phyloP scores from a whole-genome alignment of 2,888 invertebrate genomes.

The Muschampia staudingeri region DNA sequence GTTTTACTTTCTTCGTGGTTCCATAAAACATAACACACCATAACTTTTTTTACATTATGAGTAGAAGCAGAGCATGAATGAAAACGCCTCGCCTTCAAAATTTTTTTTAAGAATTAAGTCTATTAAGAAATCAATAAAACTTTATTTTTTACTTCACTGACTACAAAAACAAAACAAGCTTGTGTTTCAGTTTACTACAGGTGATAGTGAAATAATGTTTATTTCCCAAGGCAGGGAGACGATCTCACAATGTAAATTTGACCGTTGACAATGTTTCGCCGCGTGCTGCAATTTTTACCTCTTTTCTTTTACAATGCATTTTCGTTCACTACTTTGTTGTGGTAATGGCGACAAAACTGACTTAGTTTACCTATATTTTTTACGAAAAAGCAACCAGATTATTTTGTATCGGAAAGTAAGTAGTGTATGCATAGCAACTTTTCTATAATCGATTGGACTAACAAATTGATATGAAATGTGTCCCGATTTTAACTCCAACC shows the following conservation, averaged over 20 bases:
- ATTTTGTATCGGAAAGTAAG: not conserved
- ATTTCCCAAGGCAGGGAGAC: slow-evolving; percentile 12
- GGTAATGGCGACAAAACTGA: not conserved
- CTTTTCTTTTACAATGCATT: not conserved
- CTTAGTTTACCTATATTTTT: not conserved
- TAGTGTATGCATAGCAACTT: not conserved
- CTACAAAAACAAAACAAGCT: not conserved
- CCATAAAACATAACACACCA: too few relatives aligned
- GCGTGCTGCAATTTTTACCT: slow-evolving; percentile 5
- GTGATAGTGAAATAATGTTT: not conserved
- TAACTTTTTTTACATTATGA: too few relatives aligned
- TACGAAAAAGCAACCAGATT: not conserved
- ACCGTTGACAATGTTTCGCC: slow-evolving; percentile 16
- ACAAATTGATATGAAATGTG: too few relatives aligned
- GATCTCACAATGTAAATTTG: slow-evolving; percentile 18
- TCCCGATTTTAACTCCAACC: too few relatives aligned
- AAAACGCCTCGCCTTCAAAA: too few relatives aligned
- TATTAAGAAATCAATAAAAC: too few relatives aligned
- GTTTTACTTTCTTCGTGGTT: too few relatives aligned
- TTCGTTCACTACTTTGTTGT: not conserved
- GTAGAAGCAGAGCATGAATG: too few relatives aligned
- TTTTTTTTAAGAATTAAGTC: too few relatives aligned
- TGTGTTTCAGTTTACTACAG: not conserved
- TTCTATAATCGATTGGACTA: not conserved
- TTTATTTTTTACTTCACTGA: not conserved